A percentile compares a stretch with the other conserved stretches of the same genome.
Conservation (phyloP, 53 echinoderm and acorn worm species). For the Echinometra lucunter region DNA sequence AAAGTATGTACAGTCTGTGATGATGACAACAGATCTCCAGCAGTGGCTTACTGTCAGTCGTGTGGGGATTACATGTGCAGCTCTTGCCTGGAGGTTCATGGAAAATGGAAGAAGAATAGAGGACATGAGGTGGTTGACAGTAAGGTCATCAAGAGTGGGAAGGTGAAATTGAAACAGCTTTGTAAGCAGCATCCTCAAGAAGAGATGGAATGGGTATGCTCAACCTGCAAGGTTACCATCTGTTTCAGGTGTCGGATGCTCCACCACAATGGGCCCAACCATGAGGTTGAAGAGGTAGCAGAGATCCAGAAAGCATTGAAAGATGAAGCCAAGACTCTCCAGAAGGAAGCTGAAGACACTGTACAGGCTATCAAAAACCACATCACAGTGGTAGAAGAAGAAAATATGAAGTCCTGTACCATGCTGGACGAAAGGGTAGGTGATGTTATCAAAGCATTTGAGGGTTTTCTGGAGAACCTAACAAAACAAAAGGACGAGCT, state of each 20-base stretch:
- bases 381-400: background rate
- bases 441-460: slow-evolving; percentile 3
- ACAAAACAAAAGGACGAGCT: background rate
- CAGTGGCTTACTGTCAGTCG: background rate
- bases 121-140: slow-evolving; percentile 9
- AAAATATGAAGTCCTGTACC: background rate
- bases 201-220: slow-evolving; percentile 11
- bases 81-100: background rate
- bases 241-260: slow-evolving; percentile 51
- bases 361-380: background rate
- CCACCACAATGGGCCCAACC: background rate
- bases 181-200: slow-evolving; percentile 46
- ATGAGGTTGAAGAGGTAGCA: slow-evolving; percentile 38
- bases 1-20: background rate
- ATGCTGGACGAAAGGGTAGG: background rate
- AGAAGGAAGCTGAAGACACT: background rate
- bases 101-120: background rate
- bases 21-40: background rate
- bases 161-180: slow-evolving; percentile 26
- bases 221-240: slow-evolving; percentile 10
- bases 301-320: background rate
- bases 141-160: slow-evolving; percentile 10
- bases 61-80: slow-evolving; percentile 28
- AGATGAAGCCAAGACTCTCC: background rate
- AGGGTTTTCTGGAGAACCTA: background rate